Evolutionary conservation across 1,140 invertebrate genomes (phyloP).

Genomic region (Procambarus virginalis): DNA sequence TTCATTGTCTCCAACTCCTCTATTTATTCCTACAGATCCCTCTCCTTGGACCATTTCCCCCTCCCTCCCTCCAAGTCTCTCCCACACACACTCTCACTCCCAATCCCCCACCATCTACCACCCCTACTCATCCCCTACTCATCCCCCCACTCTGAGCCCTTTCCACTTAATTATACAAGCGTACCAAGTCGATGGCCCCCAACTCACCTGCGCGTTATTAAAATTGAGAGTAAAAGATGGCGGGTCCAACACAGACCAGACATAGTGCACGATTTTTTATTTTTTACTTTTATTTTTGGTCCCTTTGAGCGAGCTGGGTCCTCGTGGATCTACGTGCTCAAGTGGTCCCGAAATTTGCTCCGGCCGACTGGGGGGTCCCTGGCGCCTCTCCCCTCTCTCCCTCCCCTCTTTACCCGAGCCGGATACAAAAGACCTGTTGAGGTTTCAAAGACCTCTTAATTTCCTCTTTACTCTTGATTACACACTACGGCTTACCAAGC

Average conservation of each 20-base stretch:
- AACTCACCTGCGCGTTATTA: background rate
- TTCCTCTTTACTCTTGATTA: slow-evolving; percentile 4
- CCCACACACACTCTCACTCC: background rate
- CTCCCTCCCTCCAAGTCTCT: too few relatives aligned
- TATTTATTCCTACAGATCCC: background rate
- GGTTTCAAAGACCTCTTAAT: background rate
- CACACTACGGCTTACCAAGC: background rate
- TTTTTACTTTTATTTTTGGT: background rate
- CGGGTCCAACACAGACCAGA: background rate
- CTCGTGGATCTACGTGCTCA: background rate
- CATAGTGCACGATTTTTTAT: background rate
- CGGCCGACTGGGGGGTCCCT: background rate
- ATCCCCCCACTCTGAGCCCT: background rate
- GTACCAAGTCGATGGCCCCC: background rate
- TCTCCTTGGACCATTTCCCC: background rate
- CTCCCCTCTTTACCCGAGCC: background rate
- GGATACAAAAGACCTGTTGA: slow-evolving; percentile 14
- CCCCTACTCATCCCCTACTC: background rate
- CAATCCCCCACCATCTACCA: background rate
- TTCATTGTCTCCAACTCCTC: background rate
- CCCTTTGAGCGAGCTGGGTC: background rate
- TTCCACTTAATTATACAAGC: background rate
- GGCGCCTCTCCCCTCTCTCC: too few relatives aligned
- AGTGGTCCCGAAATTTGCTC: background rate
- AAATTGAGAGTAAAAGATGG: background rate